A percentile compares a stretch with the other conserved stretches of the same genome.
Conservation (phyloP, 2,888 invertebrate genomes). For the Plebejus anna region DNA sequence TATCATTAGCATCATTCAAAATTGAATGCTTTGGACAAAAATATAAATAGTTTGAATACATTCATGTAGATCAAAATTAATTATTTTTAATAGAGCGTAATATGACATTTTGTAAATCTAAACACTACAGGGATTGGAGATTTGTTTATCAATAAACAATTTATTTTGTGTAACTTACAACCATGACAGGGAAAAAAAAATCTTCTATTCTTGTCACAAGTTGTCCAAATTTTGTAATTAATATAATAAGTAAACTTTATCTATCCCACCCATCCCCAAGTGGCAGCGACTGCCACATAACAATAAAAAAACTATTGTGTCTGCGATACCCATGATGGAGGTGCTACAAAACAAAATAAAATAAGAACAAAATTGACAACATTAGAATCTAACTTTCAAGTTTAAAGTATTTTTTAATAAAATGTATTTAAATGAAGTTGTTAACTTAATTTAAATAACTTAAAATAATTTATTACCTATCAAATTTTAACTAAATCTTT, state of each 20-base stretch:
- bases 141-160: not conserved
- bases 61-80: too few relatives aligned
- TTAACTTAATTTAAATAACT: slow-evolving; percentile 19
- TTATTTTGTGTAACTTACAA: not conserved
- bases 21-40: not conserved
- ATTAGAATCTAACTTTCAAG: not conserved
- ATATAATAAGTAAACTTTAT: too few relatives aligned
- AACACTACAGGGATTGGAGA: not conserved
- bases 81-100: too few relatives aligned
- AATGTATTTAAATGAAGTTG: not conserved
- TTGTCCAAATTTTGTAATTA: not conserved
- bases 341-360: not conserved
- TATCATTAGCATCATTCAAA: not conserved
- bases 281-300: too few relatives aligned
- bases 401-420: not conserved
- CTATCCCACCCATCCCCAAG: too few relatives aligned
- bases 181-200: not conserved
- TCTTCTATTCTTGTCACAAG: not conserved
- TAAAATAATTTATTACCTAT: slow-evolving; percentile 7
- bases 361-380: not conserved
- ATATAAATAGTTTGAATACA: too few relatives aligned
- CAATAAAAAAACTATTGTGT: too few relatives aligned
- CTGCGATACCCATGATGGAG: too few relatives aligned
- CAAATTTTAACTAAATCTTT: slow-evolving; percentile 25
- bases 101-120: not conserved